A percentile compares a stretch with the other conserved stretches of the same genome.
phyloP scores from a whole-genome alignment of 2,888 invertebrate species.

The Amiota minor region DNA sequence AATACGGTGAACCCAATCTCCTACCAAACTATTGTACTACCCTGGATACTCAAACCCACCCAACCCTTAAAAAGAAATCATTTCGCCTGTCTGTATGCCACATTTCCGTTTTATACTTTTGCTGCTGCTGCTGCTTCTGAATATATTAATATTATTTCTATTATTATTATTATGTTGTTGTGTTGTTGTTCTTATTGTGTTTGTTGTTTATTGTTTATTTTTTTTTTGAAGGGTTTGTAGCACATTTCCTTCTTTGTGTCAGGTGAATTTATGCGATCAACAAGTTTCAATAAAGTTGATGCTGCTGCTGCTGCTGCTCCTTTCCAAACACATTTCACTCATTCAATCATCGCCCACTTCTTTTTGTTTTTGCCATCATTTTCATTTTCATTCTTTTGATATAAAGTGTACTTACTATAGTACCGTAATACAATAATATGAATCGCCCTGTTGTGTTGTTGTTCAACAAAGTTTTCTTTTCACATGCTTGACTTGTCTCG shows the following conservation, averaged over 20 bases:
- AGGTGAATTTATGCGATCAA: conserved; percentile 62
- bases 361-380: no score
- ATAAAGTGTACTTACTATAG: no score
- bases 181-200: conserved; percentile 42
- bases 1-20: no score
- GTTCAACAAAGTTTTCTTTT: neutral
- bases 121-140: neutral
- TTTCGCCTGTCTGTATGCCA: neutral
- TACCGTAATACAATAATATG: no score
- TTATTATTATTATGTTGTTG: conserved; percentile 20
- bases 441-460: neutral
- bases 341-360: neutral
- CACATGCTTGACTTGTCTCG: conserved; percentile 1
- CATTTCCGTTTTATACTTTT: conserved; percentile 4
- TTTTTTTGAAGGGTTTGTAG: conserved; percentile 51
- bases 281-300: conserved; percentile 50
- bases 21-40: neutral
- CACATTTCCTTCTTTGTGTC: conserved; percentile 57
- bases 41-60: neutral
- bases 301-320: no score
- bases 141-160: conserved; percentile 19
- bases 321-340: neutral
- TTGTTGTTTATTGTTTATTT: conserved; percentile 42
- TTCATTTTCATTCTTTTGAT: no score
- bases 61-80: neutral